Evolutionary conservation across 2,113 vertebrate genomes (phyloP), one percentile per base, ranked within the genome.

Genomic region (Sialia sialis): DNA sequence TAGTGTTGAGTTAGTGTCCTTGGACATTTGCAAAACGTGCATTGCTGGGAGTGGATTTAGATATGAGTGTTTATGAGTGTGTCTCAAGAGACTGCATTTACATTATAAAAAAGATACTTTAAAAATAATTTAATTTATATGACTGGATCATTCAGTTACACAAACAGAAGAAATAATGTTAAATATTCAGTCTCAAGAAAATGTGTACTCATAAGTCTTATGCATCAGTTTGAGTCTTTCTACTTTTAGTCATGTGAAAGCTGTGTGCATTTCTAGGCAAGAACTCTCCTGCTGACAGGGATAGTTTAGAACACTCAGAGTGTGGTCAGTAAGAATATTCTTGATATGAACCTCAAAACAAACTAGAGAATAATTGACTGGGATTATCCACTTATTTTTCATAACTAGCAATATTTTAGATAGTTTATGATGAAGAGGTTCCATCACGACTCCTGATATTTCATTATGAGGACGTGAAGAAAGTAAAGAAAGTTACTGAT

Each of bases 281-380:
- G 27, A 38, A 38, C 17, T 11, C 17, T 54, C 16, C 10, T 6
- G 4, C 8, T 77, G 56, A 56, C 14, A 51, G 60, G 7, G 3
- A 1, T 4, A 3, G 7, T 59, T 75, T 63, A 41, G 8, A 59
- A 59, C 0, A 0, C 55, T 70, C 58, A 59, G 7, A 48, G 6
- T 27, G 5, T 39, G 11, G 18, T 63, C 48, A 43, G 16, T 29
- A 73, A 77, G 13, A 90, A 56, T 52, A 81, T 82, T 68, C 26
- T 81, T 66, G 44, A 58, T 59, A 39, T 17, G 11, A 78, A 46
- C 4, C 48, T 77, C 78, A 79, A n/a, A 78, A 43, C 13, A 87
- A 91, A 36, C 7, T 21, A 34, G 23, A 75, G 17, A 59, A 46
- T 78, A 41, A 63, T 39, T 82, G 36, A 21, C 30, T 59, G 38